A percentile compares a stretch with the other conserved stretches of the same genome.
Conservation (phyloP, 2,888 invertebrate species). For the Cryptocephalus primarius region DNA sequence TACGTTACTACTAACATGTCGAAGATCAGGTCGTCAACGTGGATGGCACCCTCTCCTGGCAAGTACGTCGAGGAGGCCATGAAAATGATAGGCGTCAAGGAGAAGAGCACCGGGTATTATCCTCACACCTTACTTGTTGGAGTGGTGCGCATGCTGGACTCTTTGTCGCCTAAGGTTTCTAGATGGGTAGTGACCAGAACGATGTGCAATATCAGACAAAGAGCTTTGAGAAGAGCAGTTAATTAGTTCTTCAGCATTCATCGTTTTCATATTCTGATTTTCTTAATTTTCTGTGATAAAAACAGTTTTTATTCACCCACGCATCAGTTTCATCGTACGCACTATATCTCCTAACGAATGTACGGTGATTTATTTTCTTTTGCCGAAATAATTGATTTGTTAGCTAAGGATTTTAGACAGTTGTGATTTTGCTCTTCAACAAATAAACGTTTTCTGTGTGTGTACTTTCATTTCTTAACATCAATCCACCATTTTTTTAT, state of each 20-base stretch:
- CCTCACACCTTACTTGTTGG: constrained; percentile 53
- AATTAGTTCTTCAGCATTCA: constrained; percentile 3
- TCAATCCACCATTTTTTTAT: no score
- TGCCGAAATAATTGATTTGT: no score
- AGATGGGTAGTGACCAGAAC: constrained; percentile 53
- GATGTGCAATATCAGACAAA: constrained; percentile 53
- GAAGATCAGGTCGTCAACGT: constrained; percentile 59
- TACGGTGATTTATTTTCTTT: no score
- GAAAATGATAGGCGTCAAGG: constrained; percentile 56
- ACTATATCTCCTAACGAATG: no score
- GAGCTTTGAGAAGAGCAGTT: constrained; percentile 37
- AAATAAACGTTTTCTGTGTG: no score
- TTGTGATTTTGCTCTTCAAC: no score
- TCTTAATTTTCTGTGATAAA: no score
- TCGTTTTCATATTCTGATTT: neutral
- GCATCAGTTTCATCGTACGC: no score
- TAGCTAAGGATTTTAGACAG: no score
- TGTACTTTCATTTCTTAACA: no score
- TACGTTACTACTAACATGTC: constrained; percentile 90
- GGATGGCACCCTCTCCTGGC: constrained; percentile 66
- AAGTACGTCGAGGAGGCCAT: constrained; percentile 62
- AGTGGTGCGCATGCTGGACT: constrained; percentile 39
- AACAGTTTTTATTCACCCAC: no score
- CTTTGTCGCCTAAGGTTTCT: constrained; percentile 43
- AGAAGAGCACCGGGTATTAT: constrained; percentile 64